Evolutionary conservation across 2,888 invertebrate species (phyloP).

Genomic region (Graphium colonna): DNA sequence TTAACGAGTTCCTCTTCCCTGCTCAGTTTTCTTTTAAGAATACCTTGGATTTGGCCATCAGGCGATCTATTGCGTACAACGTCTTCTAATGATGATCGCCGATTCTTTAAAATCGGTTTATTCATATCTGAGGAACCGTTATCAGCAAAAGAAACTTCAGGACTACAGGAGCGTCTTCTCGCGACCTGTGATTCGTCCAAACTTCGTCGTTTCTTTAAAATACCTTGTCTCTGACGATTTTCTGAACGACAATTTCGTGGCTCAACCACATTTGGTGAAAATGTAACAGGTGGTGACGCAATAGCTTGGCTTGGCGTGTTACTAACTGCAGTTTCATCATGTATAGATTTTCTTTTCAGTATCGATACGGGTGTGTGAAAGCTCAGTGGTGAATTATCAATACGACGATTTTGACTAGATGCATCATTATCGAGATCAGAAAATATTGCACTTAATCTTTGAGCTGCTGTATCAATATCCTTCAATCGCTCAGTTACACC

Average conservation of each 20-base stretch:
- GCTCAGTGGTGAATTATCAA: slow-evolving; percentile 58
- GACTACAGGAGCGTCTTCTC: slow-evolving; percentile 84
- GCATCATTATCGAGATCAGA: slow-evolving; percentile 76
- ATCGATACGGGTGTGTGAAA: slow-evolving; percentile 82
- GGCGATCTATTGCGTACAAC: slow-evolving; percentile 82
- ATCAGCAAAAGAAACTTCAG: slow-evolving; percentile 82
- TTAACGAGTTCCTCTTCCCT: slow-evolving; percentile 82
- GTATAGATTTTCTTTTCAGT: slow-evolving; percentile 83
- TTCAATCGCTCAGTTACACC: slow-evolving; percentile 70
- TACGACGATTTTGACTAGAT: slow-evolving; percentile 75
- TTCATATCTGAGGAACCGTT: slow-evolving; percentile 79
- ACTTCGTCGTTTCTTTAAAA: slow-evolving; percentile 90
- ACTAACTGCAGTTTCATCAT: slow-evolving; percentile 73
- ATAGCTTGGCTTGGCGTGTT: slow-evolving; percentile 75
- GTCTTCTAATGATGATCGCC: slow-evolving; percentile 86
- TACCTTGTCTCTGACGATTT: slow-evolving; percentile 85
- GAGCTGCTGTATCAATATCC: slow-evolving; percentile 76
- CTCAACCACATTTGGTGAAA: slow-evolving; percentile 87
- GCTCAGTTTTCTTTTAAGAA: slow-evolving; percentile 85
- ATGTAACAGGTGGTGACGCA: slow-evolving; percentile 87
- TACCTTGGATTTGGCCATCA: slow-evolving; percentile 83
- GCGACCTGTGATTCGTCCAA: slow-evolving; percentile 88
- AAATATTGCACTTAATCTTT: slow-evolving; percentile 78
- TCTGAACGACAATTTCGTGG: slow-evolving; percentile 78
- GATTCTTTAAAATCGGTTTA: slow-evolving; percentile 84